Base-by-base conservation (phyloP, 2,888 invertebrate species). In the Mechanitis mazaeus region DNA sequence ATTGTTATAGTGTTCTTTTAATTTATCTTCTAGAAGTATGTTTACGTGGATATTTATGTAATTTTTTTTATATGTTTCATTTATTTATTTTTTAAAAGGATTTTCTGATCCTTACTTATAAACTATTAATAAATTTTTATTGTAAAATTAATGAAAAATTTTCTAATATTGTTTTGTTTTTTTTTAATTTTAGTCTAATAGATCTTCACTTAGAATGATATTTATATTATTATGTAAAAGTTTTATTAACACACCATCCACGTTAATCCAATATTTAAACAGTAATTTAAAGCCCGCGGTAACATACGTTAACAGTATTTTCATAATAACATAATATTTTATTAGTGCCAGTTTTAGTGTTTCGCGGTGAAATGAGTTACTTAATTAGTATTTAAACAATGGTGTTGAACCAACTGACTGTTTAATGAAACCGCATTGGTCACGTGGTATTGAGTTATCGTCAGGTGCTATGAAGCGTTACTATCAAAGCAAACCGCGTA, bases 311-410 rank as follows among this genome's bases (percentile, higher is more conserved):
- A 80, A 84, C 82, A 81, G 78, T 84, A 83, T 85, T 84, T 85
- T 78, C 83, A 77, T 79, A 84, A 85, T 86, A 86, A 84, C 80
- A 78, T 83, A 84, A 71, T 81, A 84, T 85, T 87, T 87, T 87
- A 87, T 82, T 84, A 81, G 81, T 71, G 69, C 77, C 79, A 79
- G 80, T 82, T 50, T 50, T 50, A 50, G 50, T 50, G 50, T 50
- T 50, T 83, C 83, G 72, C 79, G 76, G 78, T 75, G 81, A 79
- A 86, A 84, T 85, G 85, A 84, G 83, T 86, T 87, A 84, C 76
- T 87, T 86, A 88, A 87, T 87, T 87, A 87, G 83, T 79, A 80
- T 81, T 83, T 78, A 80, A 82, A 85, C 85, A 86, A 85, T 81
- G 77, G 79, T 66, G 72, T 72, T 75, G 72, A 74, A 73, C 72